Conservation (phyloP, 2,797 vertebrate genomes). For the Alectoris magna region DNA sequence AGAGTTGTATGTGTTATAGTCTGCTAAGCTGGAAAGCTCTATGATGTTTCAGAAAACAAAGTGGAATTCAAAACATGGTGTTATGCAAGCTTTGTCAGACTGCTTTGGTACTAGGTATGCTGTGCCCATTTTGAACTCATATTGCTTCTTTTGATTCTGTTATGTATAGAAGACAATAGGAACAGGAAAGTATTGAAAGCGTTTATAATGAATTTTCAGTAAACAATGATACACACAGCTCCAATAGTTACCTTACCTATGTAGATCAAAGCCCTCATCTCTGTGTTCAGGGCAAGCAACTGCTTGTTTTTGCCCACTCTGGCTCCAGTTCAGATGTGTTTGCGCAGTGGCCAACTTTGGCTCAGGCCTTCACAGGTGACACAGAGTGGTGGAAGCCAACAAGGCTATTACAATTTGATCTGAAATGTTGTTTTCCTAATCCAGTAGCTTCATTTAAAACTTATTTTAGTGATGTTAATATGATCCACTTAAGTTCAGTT, state of each 20-base stretch:
- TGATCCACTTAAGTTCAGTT: not conserved
- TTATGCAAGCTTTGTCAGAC: not conserved
- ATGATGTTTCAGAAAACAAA: not conserved
- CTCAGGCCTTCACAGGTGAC: not conserved
- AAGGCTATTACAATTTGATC: not conserved
- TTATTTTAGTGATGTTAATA: not conserved
- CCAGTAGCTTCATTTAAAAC: not conserved
- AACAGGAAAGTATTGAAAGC: not conserved
- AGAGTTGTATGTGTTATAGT: not conserved
- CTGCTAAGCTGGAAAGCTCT: not conserved
- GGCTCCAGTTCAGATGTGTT: not conserved
- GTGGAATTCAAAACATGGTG: not conserved
- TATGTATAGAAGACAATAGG: not conserved
- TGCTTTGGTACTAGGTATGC: not conserved
- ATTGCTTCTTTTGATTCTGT: not conserved
- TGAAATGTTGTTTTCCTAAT: not conserved
- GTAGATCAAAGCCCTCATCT: not conserved
- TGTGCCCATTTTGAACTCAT: not conserved
- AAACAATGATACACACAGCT: not conserved
- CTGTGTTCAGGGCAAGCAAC: not conserved
- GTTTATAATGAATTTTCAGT: not conserved
- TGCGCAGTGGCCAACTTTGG: not conserved
- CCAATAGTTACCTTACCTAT: not conserved
- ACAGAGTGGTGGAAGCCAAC: not conserved
- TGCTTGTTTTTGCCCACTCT: not conserved